Evolutionary conservation across 2,888 invertebrate genomes (phyloP), one percentile per base, ranked within the genome.

Genomic region (Lottia gigantea): DNA sequence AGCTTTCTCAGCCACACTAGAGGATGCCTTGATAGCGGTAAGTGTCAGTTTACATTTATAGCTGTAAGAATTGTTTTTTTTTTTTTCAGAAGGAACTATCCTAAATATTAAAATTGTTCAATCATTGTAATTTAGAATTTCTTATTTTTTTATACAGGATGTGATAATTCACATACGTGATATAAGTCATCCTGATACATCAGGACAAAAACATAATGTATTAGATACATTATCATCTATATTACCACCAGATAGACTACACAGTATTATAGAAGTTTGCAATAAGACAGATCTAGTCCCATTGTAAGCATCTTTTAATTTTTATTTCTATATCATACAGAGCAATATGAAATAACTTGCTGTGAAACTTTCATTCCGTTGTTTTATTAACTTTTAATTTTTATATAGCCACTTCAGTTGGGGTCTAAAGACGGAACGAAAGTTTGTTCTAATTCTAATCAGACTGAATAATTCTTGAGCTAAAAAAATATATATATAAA

Each of bases 111-210:
- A 61, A 19, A 61, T 25, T 2, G 8, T 11, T 19, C 61, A 61
- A 7, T 25, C 2, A 11, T n/a, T 64, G 6, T 66, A 11, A 47
- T 25, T 61, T 62, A 16, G 11, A 8, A 11, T 40, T 23, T 88
- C 89, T 68, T 66, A 16, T 49, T 62, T 61, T 49, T 31, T 40
- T 19, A 45, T 72, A 0, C 82, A 94, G 94, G 94, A 95, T 89
- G 88, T 94, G 0, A 91, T 95, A 65, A 85, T 96, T 65, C 95
- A 95, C 85, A 91, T 95, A 0, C 91, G 93, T 82, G 95, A 95
- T 86, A 86, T 92, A 0, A 94, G 95, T 74, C 94, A 95, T 87
- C 92, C 93, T 6, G 93, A 94, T 84, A 90, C 90, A 78, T 78
- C 86, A 67, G 91, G 92, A 25, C 95, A 96, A 88, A 89, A 91